A percentile compares a stretch with the other conserved stretches of the same genome.
These are phyloP conservation scores for Mastomys natalensis DNA, from an alignment of 2,113 vertebrate genomes.

Conservation along the genomic window DNA sequence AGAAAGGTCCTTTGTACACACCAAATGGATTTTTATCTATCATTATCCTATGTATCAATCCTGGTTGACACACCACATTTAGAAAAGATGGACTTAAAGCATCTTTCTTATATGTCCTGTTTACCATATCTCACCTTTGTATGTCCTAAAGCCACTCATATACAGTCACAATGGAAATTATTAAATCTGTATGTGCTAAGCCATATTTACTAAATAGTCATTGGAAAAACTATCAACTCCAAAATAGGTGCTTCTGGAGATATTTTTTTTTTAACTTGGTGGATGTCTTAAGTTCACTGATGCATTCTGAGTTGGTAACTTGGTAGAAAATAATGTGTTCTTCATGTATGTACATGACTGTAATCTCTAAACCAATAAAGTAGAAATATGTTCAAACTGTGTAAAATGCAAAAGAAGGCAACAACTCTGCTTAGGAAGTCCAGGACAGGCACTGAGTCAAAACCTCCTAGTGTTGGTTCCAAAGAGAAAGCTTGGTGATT, in stretches of 20 bases:
- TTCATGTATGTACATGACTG: neutral
- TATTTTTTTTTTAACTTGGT: slow-evolving; percentile 10
- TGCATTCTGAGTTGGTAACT: neutral
- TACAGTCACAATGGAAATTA: neutral
- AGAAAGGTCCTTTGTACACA: neutral
- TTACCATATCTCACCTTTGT: neutral
- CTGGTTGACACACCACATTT: neutral
- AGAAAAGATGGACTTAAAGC: neutral
- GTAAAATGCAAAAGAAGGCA: neutral
- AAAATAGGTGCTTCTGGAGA: neutral
- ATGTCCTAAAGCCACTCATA: neutral
- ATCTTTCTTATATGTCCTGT: neutral
- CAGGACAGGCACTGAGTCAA: neutral
- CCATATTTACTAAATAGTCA: neutral
- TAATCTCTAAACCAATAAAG: neutral
- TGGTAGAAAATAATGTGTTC: neutral
- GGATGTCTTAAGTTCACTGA: neutral
- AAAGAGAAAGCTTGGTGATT: neutral
- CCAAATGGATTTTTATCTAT: neutral
- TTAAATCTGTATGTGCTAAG: neutral
- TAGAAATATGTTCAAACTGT: neutral
- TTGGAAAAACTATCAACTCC: neutral
- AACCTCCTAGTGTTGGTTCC: neutral
- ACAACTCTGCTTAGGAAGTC: neutral
- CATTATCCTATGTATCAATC: neutral